phyloP scores from a whole-genome alignment of 2,888 invertebrate genomes.

The Tetheella fluctuosa region DNA sequence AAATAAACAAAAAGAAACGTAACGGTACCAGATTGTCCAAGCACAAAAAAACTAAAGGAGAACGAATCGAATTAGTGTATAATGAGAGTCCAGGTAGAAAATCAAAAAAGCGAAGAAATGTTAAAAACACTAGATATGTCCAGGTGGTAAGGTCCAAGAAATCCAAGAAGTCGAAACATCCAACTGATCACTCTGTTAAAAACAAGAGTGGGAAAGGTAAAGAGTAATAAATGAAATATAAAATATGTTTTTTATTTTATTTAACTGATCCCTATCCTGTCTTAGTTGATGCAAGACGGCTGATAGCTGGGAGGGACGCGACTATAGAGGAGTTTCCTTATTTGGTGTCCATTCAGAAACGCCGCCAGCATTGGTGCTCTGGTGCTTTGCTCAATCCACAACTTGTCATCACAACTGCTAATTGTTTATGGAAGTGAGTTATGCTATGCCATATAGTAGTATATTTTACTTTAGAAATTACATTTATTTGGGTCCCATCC shows the following conservation, averaged over 20 bases:
- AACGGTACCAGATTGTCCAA: neutral
- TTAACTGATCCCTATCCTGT: conserved; percentile 29
- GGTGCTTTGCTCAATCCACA: conserved; percentile 70
- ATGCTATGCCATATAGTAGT: neutral
- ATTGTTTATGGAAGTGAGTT: conserved; percentile 79
- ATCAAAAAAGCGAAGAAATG: neutral
- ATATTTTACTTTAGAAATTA: neutral
- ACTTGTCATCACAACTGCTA: conserved; percentile 72
- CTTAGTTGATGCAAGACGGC: conserved; percentile 49
- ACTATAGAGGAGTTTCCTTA: conserved; percentile 70
- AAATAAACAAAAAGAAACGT: neutral
- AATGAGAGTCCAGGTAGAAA: neutral
- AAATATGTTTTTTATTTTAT: conserved; percentile 30
- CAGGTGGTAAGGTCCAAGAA: neutral
- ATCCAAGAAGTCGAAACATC: neutral
- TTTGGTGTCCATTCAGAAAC: conserved; percentile 71
- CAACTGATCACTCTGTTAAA: neutral
- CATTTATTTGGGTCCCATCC: too few species aligned
- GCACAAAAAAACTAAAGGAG: neutral
- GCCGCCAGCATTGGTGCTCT: conserved; percentile 69
- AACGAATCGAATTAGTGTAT: neutral
- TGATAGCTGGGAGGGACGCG: conserved; percentile 65
- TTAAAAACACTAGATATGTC: neutral
- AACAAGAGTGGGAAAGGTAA: conserved; percentile 6
- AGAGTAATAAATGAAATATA: conserved; percentile 15